Conservation (phyloP, 2,113 vertebrate genomes). For the Atherinomorus stipes region DNA sequence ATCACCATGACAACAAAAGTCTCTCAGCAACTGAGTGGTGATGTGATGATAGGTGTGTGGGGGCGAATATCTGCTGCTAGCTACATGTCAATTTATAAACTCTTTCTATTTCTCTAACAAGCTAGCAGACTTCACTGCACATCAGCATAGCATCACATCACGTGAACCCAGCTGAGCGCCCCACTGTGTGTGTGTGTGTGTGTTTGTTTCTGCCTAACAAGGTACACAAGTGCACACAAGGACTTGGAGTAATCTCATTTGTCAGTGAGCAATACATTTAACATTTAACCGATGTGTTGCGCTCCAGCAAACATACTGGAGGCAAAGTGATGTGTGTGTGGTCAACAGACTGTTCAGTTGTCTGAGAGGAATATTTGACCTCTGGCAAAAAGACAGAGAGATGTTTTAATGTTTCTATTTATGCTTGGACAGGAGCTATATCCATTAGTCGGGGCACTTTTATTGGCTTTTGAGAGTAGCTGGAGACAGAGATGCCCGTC, state of each 20-base stretch:
- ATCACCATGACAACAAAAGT: conserved; percentile 75
- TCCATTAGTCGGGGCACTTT: conserved; percentile 27
- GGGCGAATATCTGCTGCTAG: conserved; percentile 53
- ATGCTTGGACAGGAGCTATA: conserved; percentile 19
- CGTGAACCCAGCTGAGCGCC: conserved; percentile 17
- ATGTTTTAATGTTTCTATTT: conserved; percentile 31
- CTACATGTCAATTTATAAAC: conserved; percentile 50
- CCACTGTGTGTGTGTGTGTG: conserved; percentile 8
- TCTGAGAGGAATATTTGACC: conserved; percentile 29
- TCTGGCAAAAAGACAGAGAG: conserved; percentile 17
- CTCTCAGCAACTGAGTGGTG: conserved; percentile 40
- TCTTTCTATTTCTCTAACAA: conserved; percentile 27
- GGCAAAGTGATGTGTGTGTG: background rate
- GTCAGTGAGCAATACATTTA: conserved; percentile 17
- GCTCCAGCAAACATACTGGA: conserved; percentile 11
- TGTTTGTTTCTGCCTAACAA: background rate
- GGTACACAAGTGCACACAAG: conserved; percentile 1
- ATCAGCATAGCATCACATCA: conserved; percentile 23
- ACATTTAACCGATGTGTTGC: conserved; percentile 28
- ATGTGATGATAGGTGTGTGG: conserved; percentile 48
- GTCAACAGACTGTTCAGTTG: conserved; percentile 23
- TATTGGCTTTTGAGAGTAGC: conserved; percentile 28
- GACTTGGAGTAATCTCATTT: background rate
- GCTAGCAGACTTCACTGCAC: conserved; percentile 40
- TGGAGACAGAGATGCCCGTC: conserved; percentile 24